Percentiles rank a stretch among this genome's conserved stretches.
phyloP scores from a whole-genome alignment of 92 coral and sea anemone species.

The Parazoanthus darwini region DNA sequence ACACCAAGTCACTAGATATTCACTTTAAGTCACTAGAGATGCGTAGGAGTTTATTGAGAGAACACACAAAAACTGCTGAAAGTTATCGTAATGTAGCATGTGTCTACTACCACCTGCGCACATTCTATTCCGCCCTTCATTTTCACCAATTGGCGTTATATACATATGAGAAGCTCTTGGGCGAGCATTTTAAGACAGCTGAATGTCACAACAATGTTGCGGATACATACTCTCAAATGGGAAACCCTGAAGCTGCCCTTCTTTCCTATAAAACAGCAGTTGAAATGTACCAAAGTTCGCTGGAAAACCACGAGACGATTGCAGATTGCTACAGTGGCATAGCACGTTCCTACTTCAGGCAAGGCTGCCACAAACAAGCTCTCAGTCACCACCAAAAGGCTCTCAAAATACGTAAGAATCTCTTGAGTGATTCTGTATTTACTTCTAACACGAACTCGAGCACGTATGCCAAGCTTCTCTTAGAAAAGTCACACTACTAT shows the following conservation, averaged over 20 bases:
- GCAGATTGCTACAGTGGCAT: neutral
- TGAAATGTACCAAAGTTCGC: neutral
- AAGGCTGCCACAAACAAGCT: neutral
- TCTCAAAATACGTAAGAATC: neutral
- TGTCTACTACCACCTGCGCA: neutral
- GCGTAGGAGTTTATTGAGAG: neutral
- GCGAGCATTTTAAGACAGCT: constrained; percentile 1
- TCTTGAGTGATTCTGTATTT: neutral
- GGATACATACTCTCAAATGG: neutral
- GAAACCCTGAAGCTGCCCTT: neutral
- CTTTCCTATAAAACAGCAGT: neutral
- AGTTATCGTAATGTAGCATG: neutral
- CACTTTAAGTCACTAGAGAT: neutral
- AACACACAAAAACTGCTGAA: neutral
- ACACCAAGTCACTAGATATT: neutral
- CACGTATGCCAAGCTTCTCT: neutral
- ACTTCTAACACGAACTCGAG: neutral
- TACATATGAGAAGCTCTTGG: neutral
- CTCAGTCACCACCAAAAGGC: neutral
- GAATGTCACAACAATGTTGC: neutral
- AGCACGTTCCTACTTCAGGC: neutral
- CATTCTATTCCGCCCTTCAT: neutral
- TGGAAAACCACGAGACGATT: neutral
- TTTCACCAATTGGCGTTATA: neutral
- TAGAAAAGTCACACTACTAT: neutral